Conservation (phyloP, 2,113 vertebrate species). For the Callaeas wilsoni region DNA sequence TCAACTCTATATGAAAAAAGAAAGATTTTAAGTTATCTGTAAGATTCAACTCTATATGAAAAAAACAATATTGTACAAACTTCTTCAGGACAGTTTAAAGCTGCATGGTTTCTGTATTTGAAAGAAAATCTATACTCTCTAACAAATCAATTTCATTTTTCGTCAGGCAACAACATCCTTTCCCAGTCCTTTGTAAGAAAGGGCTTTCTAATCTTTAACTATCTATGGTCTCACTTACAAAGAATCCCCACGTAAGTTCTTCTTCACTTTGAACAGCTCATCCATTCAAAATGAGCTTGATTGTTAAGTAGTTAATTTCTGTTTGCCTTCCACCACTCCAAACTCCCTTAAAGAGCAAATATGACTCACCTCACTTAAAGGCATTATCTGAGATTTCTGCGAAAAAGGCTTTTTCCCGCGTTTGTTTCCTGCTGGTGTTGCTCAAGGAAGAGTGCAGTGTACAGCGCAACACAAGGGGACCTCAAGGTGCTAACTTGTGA, state of each 20-base stretch:
- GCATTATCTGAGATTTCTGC: background rate
- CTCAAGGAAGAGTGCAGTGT: background rate
- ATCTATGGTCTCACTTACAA: background rate
- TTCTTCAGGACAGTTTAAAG: background rate
- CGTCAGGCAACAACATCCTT: background rate
- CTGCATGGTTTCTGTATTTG: background rate
- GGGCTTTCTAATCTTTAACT: background rate
- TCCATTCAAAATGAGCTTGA: background rate
- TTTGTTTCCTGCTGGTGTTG: background rate
- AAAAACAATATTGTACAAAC: background rate
- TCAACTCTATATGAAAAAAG: background rate
- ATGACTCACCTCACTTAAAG: background rate
- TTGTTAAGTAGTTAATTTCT: background rate
- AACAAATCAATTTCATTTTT: background rate
- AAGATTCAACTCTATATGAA: background rate
- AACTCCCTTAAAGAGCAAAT: background rate
- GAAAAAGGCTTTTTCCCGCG: background rate
- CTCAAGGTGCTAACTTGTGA: background rate
- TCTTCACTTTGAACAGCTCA: background rate
- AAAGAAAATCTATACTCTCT: background rate
- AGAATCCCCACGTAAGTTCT: fast-evolving
- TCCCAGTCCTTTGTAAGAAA: background rate
- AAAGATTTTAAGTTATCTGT: background rate
- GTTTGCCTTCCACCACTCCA: background rate
- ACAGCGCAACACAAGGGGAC: background rate